Evolutionary conservation across 2,888 invertebrate genomes (phyloP), one percentile per base, ranked within the genome.

Genomic region (Coleophora flavipennella): DNA sequence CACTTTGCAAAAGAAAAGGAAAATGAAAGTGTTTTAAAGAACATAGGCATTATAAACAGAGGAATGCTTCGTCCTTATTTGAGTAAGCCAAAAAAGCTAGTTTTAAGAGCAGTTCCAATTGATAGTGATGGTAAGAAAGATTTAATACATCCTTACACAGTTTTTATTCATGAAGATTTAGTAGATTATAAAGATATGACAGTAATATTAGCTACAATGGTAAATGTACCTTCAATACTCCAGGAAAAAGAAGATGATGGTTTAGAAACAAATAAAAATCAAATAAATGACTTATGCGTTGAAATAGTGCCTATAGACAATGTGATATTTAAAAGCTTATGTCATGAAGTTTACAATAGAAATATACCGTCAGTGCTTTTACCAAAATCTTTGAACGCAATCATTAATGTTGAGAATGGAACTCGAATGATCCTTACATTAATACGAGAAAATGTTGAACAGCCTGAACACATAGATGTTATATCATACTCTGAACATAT

Each of bases 391-490:
- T 64, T 91, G 38, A 86, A 87, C 55, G 58, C 74, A 11, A 84
- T 86, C 45, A 73, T 90, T 34, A 80, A 80, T 48, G 55, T 89
- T 42, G 80, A 85, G 31, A 73, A 84, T 43, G 90, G 91, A 8
- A 73, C 77, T 35, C 88, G 86, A 69, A 71, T 89, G 4, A 68
- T 84, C 29, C 62, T 91, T 14, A 83, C 81, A 31, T 59, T 77
- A 35, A 62, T 83, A 4, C 70, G 74, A 1, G 64, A 67, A 37
- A 56, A 53, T n/a, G 56, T 75, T 2, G 67, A 69, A 2, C 67
- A 74, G 44, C 77, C 79, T 1, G 72, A 77, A 31, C 78, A 86
- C 13, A 75, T 87, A 48, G 86, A 88, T 58, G 68, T 91, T 35
- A 57, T 79, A 4, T 78, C 84, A 41, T 83, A 79, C 54, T 63